phyloP scores from a whole-genome alignment of 2,888 invertebrate species.

The Patella depressa region DNA sequence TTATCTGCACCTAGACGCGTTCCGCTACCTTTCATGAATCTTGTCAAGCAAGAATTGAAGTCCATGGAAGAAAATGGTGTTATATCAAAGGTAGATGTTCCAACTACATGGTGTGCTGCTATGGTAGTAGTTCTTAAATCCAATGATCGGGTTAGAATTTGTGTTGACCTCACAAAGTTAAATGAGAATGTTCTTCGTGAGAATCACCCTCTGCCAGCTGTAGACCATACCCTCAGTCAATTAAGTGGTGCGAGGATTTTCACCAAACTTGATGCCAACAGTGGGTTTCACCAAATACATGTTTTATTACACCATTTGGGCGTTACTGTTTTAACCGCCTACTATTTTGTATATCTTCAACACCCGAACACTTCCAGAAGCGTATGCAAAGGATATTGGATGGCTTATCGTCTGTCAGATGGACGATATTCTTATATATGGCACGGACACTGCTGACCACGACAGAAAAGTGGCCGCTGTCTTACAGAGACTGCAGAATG shows the following conservation, averaged over 20 bases:
- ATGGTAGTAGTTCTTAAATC: slow-evolving; percentile 62
- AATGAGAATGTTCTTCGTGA: slow-evolving; percentile 31
- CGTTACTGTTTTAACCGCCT: slow-evolving; percentile 43
- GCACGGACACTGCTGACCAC: no score
- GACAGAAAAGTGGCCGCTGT: no score
- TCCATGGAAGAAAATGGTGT: slow-evolving; percentile 50
- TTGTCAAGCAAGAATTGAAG: slow-evolving; percentile 59
- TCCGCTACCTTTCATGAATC: slow-evolving; percentile 55
- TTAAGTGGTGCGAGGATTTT: slow-evolving; percentile 43
- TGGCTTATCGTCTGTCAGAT: slow-evolving; percentile 31
- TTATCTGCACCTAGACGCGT: slow-evolving; percentile 57
- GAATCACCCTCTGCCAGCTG: slow-evolving; percentile 24
- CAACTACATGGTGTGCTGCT: slow-evolving; percentile 65
- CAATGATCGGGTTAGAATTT: slow-evolving; percentile 27
- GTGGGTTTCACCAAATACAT: slow-evolving; percentile 46
- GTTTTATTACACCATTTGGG: slow-evolving; percentile 52
- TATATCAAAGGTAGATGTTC: slow-evolving; percentile 55
- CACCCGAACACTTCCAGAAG: slow-evolving; percentile 71
- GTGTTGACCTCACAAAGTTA: slow-evolving; percentile 33
- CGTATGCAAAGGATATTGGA: slow-evolving; percentile 55
- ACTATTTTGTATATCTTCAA: slow-evolving; percentile 59
- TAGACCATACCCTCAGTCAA: no score
- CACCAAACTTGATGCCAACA: slow-evolving; percentile 43
- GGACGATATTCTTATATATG: slow-evolving; percentile 31
- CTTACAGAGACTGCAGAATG: no score